Percentiles rank a stretch among this genome's conserved stretches.
Evolutionary conservation across 2,888 invertebrate genomes (phyloP).

Genomic region (Calliopum simillimum): DNA sequence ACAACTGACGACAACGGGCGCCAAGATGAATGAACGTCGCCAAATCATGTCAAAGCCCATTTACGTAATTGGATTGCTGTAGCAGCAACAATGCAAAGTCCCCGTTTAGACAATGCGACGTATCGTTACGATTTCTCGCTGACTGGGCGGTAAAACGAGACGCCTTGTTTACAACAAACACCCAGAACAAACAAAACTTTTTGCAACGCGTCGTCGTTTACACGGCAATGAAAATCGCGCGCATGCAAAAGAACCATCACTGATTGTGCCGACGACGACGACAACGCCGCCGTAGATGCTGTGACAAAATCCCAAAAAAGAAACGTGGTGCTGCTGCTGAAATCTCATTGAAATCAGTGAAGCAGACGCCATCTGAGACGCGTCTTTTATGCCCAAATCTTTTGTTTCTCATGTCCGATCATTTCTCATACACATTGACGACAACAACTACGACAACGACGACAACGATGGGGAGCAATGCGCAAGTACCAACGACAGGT

Average conservation of each 20-base stretch:
- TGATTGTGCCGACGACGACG: constrained; percentile 12
- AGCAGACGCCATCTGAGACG: constrained; percentile 19
- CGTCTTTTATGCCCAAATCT: constrained; percentile 43
- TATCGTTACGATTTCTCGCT: not conserved
- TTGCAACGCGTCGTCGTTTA: constrained; percentile 7
- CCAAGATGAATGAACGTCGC: constrained; percentile 37
- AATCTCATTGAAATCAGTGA: not conserved
- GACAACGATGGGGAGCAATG: constrained; percentile 9
- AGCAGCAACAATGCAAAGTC: no score
- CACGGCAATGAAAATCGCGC: constrained; percentile 2
- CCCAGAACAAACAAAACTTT: no score
- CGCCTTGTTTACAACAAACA: constrained; percentile 32
- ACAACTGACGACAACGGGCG: not conserved
- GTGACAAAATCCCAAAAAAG: no score
- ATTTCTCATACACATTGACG: constrained; percentile 56
- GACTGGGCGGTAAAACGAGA: not conserved
- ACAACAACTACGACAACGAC: constrained; percentile 42
- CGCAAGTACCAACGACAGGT: not conserved
- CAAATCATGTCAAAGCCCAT: constrained; percentile 31
- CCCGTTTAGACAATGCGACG: no score
- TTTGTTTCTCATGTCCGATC: constrained; percentile 60
- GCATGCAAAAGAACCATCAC: constrained; percentile 29
- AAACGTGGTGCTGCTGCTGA: no score
- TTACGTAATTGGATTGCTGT: constrained; percentile 38
- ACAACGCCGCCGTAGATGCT: no score